Conservation (phyloP, 2,113 vertebrate genomes). For the Irena cyanogastra region DNA sequence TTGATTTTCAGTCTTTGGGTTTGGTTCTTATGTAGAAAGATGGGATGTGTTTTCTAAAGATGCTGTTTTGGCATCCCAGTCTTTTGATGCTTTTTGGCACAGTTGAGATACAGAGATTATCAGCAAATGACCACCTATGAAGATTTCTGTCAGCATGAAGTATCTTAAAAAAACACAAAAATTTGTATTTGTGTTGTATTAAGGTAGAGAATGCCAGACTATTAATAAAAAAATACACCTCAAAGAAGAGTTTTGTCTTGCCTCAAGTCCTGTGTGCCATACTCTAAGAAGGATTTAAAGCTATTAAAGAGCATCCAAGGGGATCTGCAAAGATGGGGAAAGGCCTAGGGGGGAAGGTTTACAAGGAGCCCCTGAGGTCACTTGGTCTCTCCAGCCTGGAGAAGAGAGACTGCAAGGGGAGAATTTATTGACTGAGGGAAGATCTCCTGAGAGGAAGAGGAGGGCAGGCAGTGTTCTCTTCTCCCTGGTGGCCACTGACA, state of each 20-base stretch:
- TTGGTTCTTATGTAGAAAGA: fast-evolving
- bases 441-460: not conserved
- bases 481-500: not conserved
- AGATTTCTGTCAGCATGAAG: not conserved
- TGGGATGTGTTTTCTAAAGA: not conserved
- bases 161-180: not conserved
- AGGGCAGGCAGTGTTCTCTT: not conserved
- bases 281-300: not conserved
- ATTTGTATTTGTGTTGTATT: not conserved
- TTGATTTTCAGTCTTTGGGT: not conserved
- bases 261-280: not conserved
- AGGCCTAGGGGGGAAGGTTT: not conserved
- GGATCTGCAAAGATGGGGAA: not conserved
- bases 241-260: not conserved
- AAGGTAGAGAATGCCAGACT: not conserved
- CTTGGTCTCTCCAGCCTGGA: not conserved
- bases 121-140: not conserved
- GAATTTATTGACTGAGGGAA: too few relatives aligned
- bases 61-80: not conserved
- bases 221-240: not conserved
- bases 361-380: not conserved
- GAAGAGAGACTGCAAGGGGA: not conserved
- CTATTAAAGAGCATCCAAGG: not conserved
- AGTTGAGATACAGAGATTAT: not conserved
- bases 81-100: not conserved